Evolutionary conservation across 2,888 invertebrate species (phyloP).

Genomic region (Sepioteuthis lessoniana): DNA sequence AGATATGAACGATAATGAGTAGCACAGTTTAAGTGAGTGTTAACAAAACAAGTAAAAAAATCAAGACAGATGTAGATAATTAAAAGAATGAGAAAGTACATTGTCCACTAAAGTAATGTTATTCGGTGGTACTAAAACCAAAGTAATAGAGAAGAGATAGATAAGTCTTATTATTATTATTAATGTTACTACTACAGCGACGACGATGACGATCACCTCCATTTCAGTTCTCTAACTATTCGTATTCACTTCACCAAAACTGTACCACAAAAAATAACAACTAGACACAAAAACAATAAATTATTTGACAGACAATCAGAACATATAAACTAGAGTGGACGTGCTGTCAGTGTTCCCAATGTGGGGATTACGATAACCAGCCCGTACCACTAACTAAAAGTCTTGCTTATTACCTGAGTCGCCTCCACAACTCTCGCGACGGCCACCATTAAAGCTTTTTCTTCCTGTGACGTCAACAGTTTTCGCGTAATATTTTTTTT

Average conservation of each 20-base stretch:
- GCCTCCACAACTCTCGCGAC: conserved; percentile 46
- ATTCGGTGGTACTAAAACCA: not conserved
- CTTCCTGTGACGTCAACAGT: conserved; percentile 46
- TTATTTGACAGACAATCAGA: not conserved
- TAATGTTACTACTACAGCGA: not conserved
- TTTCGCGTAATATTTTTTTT: conserved; percentile 40
- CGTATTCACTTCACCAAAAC: not conserved
- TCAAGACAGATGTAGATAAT: not conserved
- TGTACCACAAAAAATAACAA: conserved; percentile 33
- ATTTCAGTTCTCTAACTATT: not conserved
- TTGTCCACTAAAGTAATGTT: not conserved
- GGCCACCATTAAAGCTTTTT: conserved; percentile 45
- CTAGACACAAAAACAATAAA: not conserved
- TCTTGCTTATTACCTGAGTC: conserved; percentile 42
- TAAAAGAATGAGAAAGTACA: not conserved
- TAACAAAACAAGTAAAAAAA: not conserved
- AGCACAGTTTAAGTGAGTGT: not conserved
- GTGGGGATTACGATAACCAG: not conserved
- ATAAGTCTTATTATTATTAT: not conserved
- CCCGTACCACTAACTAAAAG: not conserved
- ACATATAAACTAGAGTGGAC: not conserved
- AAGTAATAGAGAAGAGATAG: not conserved
- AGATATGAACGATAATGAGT: not conserved
- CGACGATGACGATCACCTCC: not conserved
- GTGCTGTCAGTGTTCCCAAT: not conserved